Conservation (phyloP, 1,140 invertebrate genomes). For the Macrotrachela quadricornifera region DNA sequence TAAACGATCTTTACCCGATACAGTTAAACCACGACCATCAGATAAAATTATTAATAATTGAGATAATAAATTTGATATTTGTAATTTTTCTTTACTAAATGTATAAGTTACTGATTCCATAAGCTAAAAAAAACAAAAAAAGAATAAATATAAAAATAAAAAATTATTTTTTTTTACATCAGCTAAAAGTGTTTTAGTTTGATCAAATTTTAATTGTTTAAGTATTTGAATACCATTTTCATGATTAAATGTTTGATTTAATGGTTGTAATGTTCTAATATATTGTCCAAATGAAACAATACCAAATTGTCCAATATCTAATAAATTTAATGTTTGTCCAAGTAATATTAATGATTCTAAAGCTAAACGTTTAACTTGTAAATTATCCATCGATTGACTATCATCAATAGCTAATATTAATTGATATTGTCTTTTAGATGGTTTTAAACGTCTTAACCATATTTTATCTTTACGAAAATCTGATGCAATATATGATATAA, state of each 20-base stretch:
- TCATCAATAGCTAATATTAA: conserved; percentile 90
- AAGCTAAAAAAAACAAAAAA: conserved; percentile 44
- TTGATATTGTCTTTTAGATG: conserved; percentile 82
- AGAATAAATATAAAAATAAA: not conserved
- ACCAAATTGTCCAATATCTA: conserved; percentile 8
- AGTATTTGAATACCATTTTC: conserved; percentile 1
- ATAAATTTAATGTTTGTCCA: not conserved
- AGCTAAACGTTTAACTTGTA: conserved; percentile 19
- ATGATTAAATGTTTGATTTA: not conserved
- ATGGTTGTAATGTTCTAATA: not conserved
- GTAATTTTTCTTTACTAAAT: conserved; percentile 8
- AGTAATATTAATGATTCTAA: conserved; percentile 3
- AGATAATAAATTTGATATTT: not conserved
- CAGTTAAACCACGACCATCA: conserved; percentile 74
- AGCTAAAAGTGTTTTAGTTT: conserved; percentile 4
- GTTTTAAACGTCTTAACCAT: conserved; percentile 83
- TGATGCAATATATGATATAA: conserved; percentile 90
- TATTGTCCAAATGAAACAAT: conserved; percentile 6
- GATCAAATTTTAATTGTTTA: not conserved
- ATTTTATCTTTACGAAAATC: conserved; percentile 97
- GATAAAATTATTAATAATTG: conserved; percentile 30
- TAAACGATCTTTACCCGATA: conserved; percentile 59
- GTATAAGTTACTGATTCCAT: conserved; percentile 28
- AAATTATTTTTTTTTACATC: not conserved
- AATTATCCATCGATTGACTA: conserved; percentile 48